Evolutionary conservation across 1,140 invertebrate genomes (phyloP), one percentile per base, ranked within the genome.

Genomic region (Drosophila melanica): DNA sequence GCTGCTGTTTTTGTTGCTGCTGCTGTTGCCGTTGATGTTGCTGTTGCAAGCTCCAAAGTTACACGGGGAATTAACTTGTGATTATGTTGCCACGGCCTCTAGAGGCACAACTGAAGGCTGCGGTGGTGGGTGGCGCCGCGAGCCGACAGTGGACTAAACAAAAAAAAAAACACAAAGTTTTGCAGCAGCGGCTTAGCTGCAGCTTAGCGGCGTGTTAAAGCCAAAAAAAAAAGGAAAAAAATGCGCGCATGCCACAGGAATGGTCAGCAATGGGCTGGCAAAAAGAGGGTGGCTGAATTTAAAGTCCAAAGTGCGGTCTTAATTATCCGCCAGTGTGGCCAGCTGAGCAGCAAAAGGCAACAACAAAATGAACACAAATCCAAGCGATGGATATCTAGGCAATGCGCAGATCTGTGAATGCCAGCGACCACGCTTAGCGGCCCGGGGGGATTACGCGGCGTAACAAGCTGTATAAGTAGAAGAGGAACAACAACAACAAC

Each of bases 41-140:
- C 59, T 69, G 50, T 66, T 67, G 63, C 66, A 79, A 75, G 79
- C 76, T 73, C 54, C 53, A 76, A 80, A 87, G 79, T 73, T 87
- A 79, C 79, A 87, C 68, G 77, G 70, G 75, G 85, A 77, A 89
- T 89, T 89, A 89, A 82, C 84, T 89, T 84, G 84, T 84, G 84
- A 81, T 86, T 86, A 86, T 86, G 75, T 73, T 78, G 82, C 70
- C 82, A 54, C 63, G 53, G 60, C 30, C 42, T 30, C 9, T 37
- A n/a, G 45, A 53, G 58, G 33, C 27, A 16, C 45, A 14, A 27
- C 5, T 27, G 27, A 6, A 7, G 27, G 27, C 20, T 5, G 27
- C 5, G 5, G 1, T 5, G 5, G 27, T 5, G 27, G 5, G 5
- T 27, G 27, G 11, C 9, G 30, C 4, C 10, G 59, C 12, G 11